Conservation (phyloP, 2,888 invertebrate genomes). For the Drosophila fulvimacula region DNA sequence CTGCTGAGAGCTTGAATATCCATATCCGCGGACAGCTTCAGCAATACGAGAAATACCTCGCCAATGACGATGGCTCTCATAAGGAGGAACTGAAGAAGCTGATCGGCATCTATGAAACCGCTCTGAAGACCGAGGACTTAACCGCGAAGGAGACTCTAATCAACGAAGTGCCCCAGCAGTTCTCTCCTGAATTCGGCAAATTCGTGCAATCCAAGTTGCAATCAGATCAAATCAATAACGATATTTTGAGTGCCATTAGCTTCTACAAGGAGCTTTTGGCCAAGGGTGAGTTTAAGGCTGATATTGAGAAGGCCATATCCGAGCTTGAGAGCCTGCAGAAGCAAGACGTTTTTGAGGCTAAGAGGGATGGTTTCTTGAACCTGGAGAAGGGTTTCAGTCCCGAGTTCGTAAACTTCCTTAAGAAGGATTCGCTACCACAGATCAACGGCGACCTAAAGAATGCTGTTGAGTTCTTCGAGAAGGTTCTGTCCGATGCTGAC, state of each 20-base stretch:
- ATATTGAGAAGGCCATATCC: conserved; percentile 58
- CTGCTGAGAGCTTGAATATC: conserved; percentile 64
- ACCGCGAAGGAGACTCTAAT: conserved; percentile 65
- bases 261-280: conserved; percentile 64
- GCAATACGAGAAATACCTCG: conserved; percentile 58
- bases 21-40: conserved; percentile 71
- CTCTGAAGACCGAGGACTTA: conserved; percentile 58
- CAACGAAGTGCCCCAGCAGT: conserved; percentile 50
- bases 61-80: conserved; percentile 60
- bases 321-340: conserved; percentile 56
- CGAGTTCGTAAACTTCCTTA: conserved; percentile 63
- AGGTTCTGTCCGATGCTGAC: conserved; percentile 53
- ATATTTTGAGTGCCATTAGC: conserved; percentile 59
- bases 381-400: conserved; percentile 62
- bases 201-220: conserved; percentile 63
- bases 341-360: conserved; percentile 58
- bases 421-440: conserved; percentile 58
- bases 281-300: conserved; percentile 48
- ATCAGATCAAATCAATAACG: conserved; percentile 58
- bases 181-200: conserved; percentile 66
- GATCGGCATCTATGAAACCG: conserved; percentile 67
- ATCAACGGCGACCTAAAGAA: conserved; percentile 62
- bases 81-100: conserved; percentile 68
- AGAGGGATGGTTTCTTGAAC: conserved; percentile 55
- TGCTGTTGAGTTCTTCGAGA: conserved; percentile 66